Percentiles rank a stretch among this genome's conserved stretches.
These are phyloP conservation scores for Ctenochaetus hawaiiensis DNA, from an alignment of 2,797 vertebrate species.

Conservation along the genomic window DNA sequence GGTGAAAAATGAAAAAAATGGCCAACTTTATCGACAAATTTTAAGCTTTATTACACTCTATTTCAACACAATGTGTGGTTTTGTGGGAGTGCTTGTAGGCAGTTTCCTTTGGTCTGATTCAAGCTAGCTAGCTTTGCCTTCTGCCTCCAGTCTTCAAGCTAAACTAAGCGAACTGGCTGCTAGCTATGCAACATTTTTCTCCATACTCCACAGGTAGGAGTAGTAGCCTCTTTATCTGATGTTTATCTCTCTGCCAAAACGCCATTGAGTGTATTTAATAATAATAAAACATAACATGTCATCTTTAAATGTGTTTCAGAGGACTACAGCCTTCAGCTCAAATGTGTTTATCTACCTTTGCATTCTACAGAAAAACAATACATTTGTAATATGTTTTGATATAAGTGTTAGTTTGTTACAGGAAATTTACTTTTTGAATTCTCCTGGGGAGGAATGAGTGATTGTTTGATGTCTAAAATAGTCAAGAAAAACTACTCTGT, in stretches of 20 bases:
- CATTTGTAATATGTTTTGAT: conserved; percentile 19
- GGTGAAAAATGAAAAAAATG: background rate
- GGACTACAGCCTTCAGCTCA: background rate
- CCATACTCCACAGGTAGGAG: background rate
- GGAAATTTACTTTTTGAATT: conserved; percentile 36
- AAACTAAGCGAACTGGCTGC: background rate
- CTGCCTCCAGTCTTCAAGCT: background rate
- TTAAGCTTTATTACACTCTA: background rate
- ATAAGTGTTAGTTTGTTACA: conserved; percentile 47
- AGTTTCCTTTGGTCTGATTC: background rate
- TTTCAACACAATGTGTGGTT: background rate
- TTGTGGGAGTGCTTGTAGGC: background rate
- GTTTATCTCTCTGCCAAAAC: background rate
- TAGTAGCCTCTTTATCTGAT: background rate
- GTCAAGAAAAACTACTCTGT: conserved; percentile 11
- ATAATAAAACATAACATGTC: no score
- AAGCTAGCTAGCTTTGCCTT: background rate
- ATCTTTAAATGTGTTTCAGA: no score
- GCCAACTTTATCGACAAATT: background rate
- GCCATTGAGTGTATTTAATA: background rate
- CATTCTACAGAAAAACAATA: background rate
- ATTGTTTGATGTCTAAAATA: conserved; percentile 39
- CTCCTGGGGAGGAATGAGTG: conserved; percentile 15
- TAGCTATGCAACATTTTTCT: background rate
- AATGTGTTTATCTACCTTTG: background rate